phyloP scores from a whole-genome alignment of 2,888 invertebrate species.

The Dasysyrphus tricinctus region DNA sequence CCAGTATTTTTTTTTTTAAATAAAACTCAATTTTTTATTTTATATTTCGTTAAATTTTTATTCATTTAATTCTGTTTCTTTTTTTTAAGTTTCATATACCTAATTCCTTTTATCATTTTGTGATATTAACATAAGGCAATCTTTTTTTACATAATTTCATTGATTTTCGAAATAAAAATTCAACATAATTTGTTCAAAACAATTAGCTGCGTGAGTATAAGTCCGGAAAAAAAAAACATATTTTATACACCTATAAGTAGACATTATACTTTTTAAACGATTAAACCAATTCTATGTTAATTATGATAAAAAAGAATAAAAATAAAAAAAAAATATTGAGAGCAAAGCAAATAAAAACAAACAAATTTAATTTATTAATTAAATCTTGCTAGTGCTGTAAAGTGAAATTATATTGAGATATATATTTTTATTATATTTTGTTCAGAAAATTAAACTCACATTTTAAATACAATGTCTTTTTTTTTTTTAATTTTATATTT shows the following conservation, averaged over 20 bases:
- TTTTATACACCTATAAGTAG: too few relatives aligned
- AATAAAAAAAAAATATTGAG: not conserved
- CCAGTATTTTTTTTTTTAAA: not conserved
- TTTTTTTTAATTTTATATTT: not conserved
- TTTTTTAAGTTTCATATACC: slow-evolving; percentile 28
- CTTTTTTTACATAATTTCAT: slow-evolving; percentile 71
- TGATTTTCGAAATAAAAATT: slow-evolving; percentile 56
- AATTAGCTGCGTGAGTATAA: not conserved
- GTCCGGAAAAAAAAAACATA: not conserved
- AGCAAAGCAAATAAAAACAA: not conserved
- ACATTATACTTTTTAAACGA: too few relatives aligned
- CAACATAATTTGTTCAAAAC: not conserved
- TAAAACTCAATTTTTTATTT: not conserved
- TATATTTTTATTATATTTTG: not conserved
- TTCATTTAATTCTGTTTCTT: slow-evolving; percentile 48
- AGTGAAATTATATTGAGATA: slow-evolving; percentile 1
- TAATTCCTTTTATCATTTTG: slow-evolving; percentile 42
- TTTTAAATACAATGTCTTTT: not conserved
- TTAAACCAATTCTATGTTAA: too few relatives aligned
- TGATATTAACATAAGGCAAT: slow-evolving; percentile 78
- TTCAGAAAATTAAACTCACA: slow-evolving; percentile 14
- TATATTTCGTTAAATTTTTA: slow-evolving; percentile 31
- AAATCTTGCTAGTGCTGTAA: slow-evolving; percentile 32
- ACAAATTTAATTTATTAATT: not conserved
- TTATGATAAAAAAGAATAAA: not conserved